These are phyloP conservation scores for Acanthochromis polyacanthus DNA, from an alignment of 2,113 vertebrate genomes.

Conservation along the genomic window DNA sequence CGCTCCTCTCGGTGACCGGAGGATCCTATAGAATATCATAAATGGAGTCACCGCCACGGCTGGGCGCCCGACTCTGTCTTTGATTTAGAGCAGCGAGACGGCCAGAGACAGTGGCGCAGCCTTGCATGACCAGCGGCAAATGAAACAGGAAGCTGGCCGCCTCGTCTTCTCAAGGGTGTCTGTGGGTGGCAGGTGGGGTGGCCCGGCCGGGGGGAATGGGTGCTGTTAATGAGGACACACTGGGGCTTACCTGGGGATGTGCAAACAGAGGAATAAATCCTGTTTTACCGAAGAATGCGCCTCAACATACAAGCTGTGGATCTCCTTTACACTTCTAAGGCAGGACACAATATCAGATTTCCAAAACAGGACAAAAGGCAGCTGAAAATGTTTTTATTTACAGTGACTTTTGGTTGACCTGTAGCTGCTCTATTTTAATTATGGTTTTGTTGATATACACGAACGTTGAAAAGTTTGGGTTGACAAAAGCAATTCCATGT, in stretches of 20 bases:
- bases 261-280: background rate
- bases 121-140: constrained; percentile 69
- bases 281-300: background rate
- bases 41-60: constrained; percentile 76
- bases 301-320: background rate
- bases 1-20: constrained; percentile 21
- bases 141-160: constrained; percentile 71
- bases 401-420: too few species aligned
- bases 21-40: constrained; percentile 63
- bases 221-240: constrained; percentile 36
- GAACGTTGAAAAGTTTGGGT: too few species aligned
- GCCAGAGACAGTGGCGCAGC: constrained; percentile 51
- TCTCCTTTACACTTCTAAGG: too few species aligned
- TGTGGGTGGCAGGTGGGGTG: background rate
- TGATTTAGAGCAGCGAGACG: constrained; percentile 71
- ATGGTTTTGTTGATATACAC: too few species aligned
- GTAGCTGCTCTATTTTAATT: too few species aligned
- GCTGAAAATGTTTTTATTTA: too few species aligned
- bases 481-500: too few species aligned
- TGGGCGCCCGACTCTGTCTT: constrained; percentile 46
- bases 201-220: background rate
- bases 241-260: background rate
- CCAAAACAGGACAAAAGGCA: too few species aligned
- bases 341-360: too few species aligned
- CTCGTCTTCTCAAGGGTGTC: constrained; percentile 64